phyloP scores from a whole-genome alignment of 64 coral and sea anemone genomes.

The Montipora sp. region DNA sequence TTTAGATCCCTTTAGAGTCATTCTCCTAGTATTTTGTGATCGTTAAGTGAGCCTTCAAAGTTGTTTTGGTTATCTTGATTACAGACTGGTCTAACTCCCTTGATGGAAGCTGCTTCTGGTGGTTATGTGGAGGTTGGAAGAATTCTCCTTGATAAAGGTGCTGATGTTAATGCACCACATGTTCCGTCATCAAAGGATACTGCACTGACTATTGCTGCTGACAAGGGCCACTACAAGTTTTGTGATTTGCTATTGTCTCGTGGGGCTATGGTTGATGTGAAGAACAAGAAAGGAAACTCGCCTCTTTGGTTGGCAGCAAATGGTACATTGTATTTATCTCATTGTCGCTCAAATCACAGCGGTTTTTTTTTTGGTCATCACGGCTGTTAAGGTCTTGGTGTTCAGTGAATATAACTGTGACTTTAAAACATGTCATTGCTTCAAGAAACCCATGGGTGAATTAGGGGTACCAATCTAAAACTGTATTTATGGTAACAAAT shows the following conservation, averaged over 20 bases:
- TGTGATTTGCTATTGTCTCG: constrained; percentile 91
- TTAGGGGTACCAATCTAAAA: too few relatives aligned
- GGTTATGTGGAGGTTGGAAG: constrained; percentile 97
- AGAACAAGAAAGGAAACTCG: constrained; percentile 98
- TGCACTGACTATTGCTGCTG: constrained; percentile 96
- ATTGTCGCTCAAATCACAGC: background rate
- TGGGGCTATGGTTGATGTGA: constrained; percentile 93
- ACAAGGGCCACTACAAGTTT: constrained; percentile 99
- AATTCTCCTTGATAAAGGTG: constrained; percentile 93
- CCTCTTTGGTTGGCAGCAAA: constrained; percentile 97
- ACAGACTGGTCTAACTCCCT: constrained; percentile 93
- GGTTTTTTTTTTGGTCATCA: background rate
- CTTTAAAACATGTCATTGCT: too few relatives aligned
- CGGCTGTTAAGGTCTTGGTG: background rate
- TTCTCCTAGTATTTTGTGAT: too few relatives aligned
- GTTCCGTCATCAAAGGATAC: constrained; percentile 98
- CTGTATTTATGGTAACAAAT: too few relatives aligned
- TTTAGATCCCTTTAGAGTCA: too few relatives aligned
- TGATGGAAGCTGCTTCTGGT: constrained; percentile 98
- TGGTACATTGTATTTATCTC: constrained; percentile 50
- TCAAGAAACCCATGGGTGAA: too few relatives aligned
- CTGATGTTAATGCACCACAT: constrained; percentile 95
- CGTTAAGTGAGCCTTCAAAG: background rate
- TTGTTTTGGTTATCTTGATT: background rate
- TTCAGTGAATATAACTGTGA: too few relatives aligned